Percentiles rank a stretch among this genome's conserved stretches.
phyloP scores from a whole-genome alignment of 2,797 vertebrate species.

The Sebastes cheni region DNA sequence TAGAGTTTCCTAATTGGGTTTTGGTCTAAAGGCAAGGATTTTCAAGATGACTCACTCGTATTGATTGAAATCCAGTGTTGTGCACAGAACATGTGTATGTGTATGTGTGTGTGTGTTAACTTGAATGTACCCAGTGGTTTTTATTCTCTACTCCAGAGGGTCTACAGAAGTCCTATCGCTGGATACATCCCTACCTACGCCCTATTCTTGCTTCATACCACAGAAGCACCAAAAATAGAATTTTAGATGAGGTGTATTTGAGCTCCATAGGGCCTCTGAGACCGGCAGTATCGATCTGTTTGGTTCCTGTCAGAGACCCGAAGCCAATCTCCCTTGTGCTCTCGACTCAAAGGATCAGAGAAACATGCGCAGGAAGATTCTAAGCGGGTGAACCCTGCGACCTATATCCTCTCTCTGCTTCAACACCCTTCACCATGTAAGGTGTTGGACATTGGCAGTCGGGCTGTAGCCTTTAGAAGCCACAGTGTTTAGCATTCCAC shows the following conservation, averaged over 20 bases:
- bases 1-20: conserved; percentile 21
- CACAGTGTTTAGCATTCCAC: neutral
- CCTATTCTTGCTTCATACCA: conserved; percentile 1
- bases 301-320: conserved; percentile 28
- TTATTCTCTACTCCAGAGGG: neutral
- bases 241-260: conserved; percentile 17
- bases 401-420: conserved; percentile 13
- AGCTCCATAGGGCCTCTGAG: conserved; percentile 27
- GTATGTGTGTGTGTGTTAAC: neutral
- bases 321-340: conserved; percentile 28
- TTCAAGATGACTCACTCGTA: neutral
- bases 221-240: conserved; percentile 37
- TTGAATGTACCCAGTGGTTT: neutral
- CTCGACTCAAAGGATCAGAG: conserved; percentile 29
- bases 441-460: neutral
- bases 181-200: neutral
- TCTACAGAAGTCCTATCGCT: conserved; percentile 7
- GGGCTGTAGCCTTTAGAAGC: neutral
- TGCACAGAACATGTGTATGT: neutral
- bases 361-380: conserved; percentile 5
- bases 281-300: conserved; percentile 55
- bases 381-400: conserved; percentile 30
- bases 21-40: conserved; percentile 13
- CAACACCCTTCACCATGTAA: neutral
- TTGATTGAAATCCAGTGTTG: conserved; percentile 11